Percentiles rank a stretch among this genome's conserved stretches.
These are phyloP conservation scores for Pachycephala philippinensis DNA, from an alignment of 2,113 vertebrate species.

Conservation along the genomic window DNA sequence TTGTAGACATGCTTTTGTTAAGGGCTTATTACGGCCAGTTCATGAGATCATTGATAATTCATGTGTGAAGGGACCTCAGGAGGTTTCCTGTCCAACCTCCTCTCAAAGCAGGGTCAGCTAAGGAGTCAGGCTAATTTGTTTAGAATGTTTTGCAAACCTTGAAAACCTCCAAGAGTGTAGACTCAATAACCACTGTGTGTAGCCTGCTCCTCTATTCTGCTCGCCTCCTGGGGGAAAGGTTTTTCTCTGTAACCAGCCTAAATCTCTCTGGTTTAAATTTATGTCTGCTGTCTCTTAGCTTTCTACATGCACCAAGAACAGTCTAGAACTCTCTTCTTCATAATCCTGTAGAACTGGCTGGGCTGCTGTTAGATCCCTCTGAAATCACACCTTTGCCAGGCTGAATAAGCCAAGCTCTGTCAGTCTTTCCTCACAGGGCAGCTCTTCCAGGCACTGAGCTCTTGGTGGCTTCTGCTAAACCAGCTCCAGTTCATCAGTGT, in stretches of 20 bases:
- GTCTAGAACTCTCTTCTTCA: neutral
- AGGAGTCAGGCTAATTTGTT: neutral
- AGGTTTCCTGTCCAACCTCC: neutral
- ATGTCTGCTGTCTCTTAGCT: neutral
- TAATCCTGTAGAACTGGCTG: neutral
- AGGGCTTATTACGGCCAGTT: constrained; percentile 69
- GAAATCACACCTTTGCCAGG: accelerated
- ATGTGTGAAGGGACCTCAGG: neutral
- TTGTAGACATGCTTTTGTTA: constrained; percentile 73
- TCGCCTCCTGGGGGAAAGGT: neutral
- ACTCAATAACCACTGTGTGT: neutral
- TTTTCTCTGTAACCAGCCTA: neutral
- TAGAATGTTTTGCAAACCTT: neutral
- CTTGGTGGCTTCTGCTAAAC: neutral
- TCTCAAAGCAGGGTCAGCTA: neutral
- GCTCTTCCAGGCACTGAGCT: neutral
- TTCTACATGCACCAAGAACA: neutral
- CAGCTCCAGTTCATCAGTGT: neutral
- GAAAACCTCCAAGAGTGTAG: neutral
- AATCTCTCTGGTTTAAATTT: neutral
- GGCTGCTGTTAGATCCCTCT: neutral
- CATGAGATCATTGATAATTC: neutral
- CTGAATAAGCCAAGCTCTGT: neutral
- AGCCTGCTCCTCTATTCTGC: neutral
- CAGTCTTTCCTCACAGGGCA: neutral